phyloP scores from a whole-genome alignment of 2,113 vertebrate genomes.

The Zonotrichia leucophrys region DNA sequence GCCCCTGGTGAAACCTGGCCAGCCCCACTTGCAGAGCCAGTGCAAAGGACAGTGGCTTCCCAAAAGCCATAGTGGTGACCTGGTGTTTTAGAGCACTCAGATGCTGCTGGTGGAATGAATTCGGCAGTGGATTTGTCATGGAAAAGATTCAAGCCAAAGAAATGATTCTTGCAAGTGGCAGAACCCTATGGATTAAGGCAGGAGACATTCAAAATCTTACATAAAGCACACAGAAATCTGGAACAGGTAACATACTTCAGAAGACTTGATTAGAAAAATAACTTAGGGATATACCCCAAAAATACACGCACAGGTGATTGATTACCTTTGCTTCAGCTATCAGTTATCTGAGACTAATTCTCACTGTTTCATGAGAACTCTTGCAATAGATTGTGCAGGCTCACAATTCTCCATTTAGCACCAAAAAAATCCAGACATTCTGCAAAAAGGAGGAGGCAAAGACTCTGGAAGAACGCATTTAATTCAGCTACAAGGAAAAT shows the following conservation, averaged over 20 bases:
- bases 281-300: neutral
- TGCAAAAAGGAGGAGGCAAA: neutral
- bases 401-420: conserved; percentile 33
- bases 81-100: neutral
- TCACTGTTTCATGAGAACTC: neutral
- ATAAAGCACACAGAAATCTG: neutral
- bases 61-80: neutral
- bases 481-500: neutral
- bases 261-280: conserved; percentile 3
- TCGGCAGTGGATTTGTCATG: neutral
- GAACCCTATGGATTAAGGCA: conserved; percentile 43
- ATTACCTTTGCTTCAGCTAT: conserved; percentile 1
- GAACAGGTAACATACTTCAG: neutral
- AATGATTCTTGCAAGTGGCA: neutral
- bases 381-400: neutral
- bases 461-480: neutral
- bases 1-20: neutral
- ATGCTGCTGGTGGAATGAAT: conserved; percentile 33
- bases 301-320: neutral
- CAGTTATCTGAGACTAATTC: neutral
- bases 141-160: conserved; percentile 8
- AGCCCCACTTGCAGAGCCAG: neutral
- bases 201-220: conserved; percentile 3
- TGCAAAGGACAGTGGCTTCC: neutral
- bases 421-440: conserved; percentile 14